Evolutionary conservation across 2,797 vertebrate species (phyloP), one percentile per base, ranked within the genome.

Genomic region (Xerus rutilus): DNA sequence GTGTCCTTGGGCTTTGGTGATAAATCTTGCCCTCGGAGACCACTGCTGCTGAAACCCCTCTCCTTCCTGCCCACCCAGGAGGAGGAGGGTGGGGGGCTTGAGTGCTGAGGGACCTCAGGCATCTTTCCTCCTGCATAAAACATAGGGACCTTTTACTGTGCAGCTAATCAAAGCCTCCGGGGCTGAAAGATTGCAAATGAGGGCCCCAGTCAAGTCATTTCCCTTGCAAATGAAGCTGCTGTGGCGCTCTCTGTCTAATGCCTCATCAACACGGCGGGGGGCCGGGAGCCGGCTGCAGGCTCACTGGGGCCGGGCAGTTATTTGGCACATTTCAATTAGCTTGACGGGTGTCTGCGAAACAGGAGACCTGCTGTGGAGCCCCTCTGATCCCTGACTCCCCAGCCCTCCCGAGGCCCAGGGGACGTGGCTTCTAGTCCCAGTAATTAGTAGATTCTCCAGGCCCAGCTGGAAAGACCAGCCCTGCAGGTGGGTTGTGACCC

Each of bases 141-240:
- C 96, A 81, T 74, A 78, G 64, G 81, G 74, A 84, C 86, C 86
- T 78, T 94, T 95, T 73, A 76, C 2, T 0, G 65, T 0, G 0
- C 69, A 83, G 95, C 96, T 98, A 96, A 97, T 97, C 97, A 97
- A 84, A 94, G 94, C 97, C 93, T 25, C 90, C 0, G 1, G 0
- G 30, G 81, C 15, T 0, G 9, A 8, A 17, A 1, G 93, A 78
- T 52, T 86, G 93, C 96, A 93, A 92, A 81, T 7, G 1, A 96
- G 92, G 62, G 77, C 25, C 92, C 82, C 45, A 0, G 70, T 97
- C 96, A 95, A 96, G 97, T 96, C 91, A 98, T 98, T 98, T 98
- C 96, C 98, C 97, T 98, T 98, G 98, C 98, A 98, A 98, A 98
- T 98, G 97, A 98, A 81, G 91, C 77, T 52, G 23, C 1, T 0